Conservation (phyloP, 2,888 invertebrate species). For the Drosophila cognata region DNA sequence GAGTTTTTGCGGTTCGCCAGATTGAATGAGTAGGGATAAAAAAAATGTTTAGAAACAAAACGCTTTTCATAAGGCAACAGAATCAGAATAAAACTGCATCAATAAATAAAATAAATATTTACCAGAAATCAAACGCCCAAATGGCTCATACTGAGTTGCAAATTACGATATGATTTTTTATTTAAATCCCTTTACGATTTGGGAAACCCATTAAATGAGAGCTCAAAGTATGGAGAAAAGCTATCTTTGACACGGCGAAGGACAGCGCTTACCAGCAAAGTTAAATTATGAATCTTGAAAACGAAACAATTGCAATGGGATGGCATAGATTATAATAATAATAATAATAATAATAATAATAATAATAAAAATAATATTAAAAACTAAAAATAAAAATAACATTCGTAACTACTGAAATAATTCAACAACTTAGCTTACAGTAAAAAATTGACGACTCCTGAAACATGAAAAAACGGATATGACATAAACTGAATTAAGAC, state of each 20-base stretch:
- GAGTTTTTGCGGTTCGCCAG: neutral
- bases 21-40: neutral
- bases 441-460: too few species aligned
- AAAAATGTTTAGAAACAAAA: neutral
- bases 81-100: neutral
- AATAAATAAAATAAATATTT: neutral
- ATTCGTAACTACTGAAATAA: too few species aligned
- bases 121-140: neutral
- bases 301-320: neutral
- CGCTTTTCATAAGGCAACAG: rapidly evolving
- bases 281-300: neutral
- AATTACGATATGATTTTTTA: neutral
- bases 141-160: neutral
- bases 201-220: neutral
- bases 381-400: too few species aligned
- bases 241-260: neutral
- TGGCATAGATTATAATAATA: neutral
- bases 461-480: too few species aligned
- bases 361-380: too few species aligned
- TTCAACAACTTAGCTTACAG: too few species aligned
- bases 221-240: rapidly evolving
- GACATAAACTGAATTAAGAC: neutral
- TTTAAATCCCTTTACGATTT: neutral
- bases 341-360: too few species aligned
- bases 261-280: neutral